A percentile compares a stretch with the other conserved stretches of the same genome.
Conservation (phyloP, 2,113 vertebrate genomes). For the Caranx melampygus region DNA sequence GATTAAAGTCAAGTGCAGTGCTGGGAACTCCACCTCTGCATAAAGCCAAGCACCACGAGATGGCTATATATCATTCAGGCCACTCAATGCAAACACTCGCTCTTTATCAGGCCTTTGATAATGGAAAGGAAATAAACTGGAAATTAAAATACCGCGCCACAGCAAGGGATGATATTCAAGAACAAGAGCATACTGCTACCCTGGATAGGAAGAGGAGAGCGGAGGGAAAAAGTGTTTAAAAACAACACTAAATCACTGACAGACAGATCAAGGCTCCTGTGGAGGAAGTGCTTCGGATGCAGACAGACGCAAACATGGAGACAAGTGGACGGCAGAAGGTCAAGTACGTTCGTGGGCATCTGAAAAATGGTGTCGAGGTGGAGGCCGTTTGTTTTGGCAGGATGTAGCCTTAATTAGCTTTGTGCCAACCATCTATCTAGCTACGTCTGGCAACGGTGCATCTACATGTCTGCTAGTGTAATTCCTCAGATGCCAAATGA, state of each 20-base stretch:
- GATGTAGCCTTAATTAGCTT: conserved; percentile 60
- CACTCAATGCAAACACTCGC: conserved; percentile 17
- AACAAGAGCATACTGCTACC: not conserved
- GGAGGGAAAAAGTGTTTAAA: not conserved
- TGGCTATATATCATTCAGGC: conserved; percentile 32
- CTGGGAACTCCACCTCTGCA: conserved; percentile 41
- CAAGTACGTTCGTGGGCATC: conserved; percentile 22
- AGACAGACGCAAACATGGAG: conserved; percentile 17
- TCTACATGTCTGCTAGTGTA: not conserved
- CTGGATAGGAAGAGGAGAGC: no score
- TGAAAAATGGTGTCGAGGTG: conserved; percentile 53
- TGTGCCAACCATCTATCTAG: conserved; percentile 41
- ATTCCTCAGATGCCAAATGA: conserved; percentile 34
- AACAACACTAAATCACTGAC: conserved; percentile 34
- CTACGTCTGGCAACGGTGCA: conserved; percentile 17
- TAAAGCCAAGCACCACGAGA: conserved; percentile 4
- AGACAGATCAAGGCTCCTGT: conserved; percentile 25
- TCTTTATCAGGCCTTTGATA: conserved; percentile 1
- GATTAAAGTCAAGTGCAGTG: conserved; percentile 59
- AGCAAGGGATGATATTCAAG: conserved; percentile 4
- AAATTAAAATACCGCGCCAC: not conserved
- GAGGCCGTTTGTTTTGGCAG: conserved; percentile 43
- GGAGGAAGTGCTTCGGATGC: conserved; percentile 40
- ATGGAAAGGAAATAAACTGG: not conserved
- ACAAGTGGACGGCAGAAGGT: conserved; percentile 39